Evolutionary conservation across 1,140 invertebrate genomes (phyloP).

Genomic region (Glossosoma conforme): DNA sequence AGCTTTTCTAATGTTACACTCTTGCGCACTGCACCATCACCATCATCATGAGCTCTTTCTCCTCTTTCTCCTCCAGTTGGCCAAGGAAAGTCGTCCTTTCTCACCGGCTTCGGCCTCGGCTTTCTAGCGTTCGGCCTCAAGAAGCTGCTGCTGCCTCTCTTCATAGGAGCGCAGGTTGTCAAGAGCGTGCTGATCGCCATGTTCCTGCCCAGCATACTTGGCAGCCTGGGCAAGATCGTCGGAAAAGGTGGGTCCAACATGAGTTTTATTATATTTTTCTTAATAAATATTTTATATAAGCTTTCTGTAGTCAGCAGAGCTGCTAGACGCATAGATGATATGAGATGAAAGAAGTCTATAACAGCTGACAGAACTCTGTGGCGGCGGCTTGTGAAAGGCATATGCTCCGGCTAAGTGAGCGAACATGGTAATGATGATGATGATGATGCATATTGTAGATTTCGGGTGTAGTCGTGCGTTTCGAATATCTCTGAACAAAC

Average conservation of each 20-base stretch:
- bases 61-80: slow-evolving; percentile 22
- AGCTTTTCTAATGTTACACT: too few relatives aligned
- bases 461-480: too few relatives aligned
- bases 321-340: too few relatives aligned
- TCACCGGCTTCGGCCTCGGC: slow-evolving; percentile 64
- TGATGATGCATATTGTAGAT: too few relatives aligned
- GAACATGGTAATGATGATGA: too few relatives aligned
- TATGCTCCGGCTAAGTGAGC: too few relatives aligned
- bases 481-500: too few relatives aligned
- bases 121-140: slow-evolving; percentile 74
- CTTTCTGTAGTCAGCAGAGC: too few relatives aligned
- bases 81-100: slow-evolving; percentile 58
- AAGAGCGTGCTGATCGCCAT: slow-evolving; percentile 75
- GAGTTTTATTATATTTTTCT: neutral
- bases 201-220: slow-evolving; percentile 75
- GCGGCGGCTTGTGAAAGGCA: too few relatives aligned
- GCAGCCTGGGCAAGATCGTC: slow-evolving; percentile 73
- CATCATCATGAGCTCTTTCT: slow-evolving; percentile 7
- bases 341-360: too few relatives aligned
- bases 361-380: too few relatives aligned
- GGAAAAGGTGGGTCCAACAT: slow-evolving; percentile 62
- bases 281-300: neutral
- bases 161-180: slow-evolving; percentile 71
- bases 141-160: slow-evolving; percentile 71
- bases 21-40: too few relatives aligned